A percentile compares a stretch with the other conserved stretches of the same genome.
Conservation (phyloP, 2,797 vertebrate species). For the Octomys mimax region DNA sequence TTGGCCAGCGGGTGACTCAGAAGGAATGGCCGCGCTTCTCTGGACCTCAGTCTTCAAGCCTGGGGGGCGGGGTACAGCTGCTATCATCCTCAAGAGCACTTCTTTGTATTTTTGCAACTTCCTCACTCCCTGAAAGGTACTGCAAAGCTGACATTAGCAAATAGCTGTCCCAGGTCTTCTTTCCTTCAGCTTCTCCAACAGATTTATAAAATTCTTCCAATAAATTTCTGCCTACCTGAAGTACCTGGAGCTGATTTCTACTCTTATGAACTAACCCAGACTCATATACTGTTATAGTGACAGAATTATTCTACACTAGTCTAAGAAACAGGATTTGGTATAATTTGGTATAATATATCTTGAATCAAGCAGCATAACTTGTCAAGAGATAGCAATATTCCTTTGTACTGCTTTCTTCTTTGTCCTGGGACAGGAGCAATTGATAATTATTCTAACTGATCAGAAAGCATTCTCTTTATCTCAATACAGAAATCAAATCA, state of each 20-base stretch:
- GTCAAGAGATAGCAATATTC: neutral
- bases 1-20: neutral
- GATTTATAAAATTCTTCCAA: neutral
- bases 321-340: constrained; percentile 8
- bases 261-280: constrained; percentile 7
- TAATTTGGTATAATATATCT: neutral
- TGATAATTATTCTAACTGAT: neutral
- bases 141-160: neutral
- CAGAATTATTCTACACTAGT: neutral
- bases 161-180: neutral
- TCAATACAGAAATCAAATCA: neutral
- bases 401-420: constrained; percentile 6
- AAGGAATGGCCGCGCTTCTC: neutral
- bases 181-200: neutral
- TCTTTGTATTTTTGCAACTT: neutral
- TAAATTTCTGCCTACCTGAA: constrained; percentile 15
- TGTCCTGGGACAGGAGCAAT: neutral
- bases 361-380: neutral
- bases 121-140: neutral
- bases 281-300: neutral
- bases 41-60: neutral
- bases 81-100: neutral
- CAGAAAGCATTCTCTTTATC: neutral
- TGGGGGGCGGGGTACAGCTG: neutral
- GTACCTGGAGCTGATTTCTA: neutral